A percentile compares a stretch with the other conserved stretches of the same genome.
Conservation (phyloP, 2,113 vertebrate genomes). For the Istiophorus platypterus region DNA sequence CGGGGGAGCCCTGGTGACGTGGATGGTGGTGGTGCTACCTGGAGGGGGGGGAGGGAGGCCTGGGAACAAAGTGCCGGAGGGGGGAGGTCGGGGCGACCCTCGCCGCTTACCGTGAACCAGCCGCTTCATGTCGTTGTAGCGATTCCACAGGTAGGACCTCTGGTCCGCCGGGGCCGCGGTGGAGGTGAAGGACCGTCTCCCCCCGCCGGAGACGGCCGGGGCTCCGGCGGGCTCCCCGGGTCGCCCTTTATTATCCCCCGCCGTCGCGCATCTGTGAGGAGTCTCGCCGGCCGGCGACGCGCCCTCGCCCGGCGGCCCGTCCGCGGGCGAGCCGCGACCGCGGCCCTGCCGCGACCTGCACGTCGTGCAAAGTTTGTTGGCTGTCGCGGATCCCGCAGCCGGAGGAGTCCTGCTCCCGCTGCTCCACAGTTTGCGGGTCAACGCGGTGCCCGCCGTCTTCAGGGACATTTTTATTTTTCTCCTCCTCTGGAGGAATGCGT, state of each 20-base stretch:
- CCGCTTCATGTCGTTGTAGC: conserved; percentile 87
- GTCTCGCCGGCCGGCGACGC: neutral
- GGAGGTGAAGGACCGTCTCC: conserved; percentile 77
- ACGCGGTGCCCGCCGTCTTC: conserved; percentile 26
- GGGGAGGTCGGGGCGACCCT: no score
- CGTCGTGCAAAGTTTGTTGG: conserved; percentile 30
- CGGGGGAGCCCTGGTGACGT: conserved; percentile 24
- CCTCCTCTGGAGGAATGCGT: no score
- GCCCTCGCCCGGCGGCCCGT: conserved; percentile 18
- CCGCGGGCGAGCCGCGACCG: conserved; percentile 23
- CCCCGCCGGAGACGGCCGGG: conserved; percentile 37
- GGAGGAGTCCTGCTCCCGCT: conserved; percentile 51
- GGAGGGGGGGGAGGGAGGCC: no score
- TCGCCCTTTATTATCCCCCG: conserved; percentile 62
- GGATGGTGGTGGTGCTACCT: no score
- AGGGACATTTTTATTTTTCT: conserved; percentile 75
- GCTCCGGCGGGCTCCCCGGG: conserved; percentile 59
- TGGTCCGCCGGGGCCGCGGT: conserved; percentile 72
- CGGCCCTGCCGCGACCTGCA: conserved; percentile 10
- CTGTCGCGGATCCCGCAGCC: neutral
- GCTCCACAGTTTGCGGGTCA: conserved; percentile 59
- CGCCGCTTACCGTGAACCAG: conserved; percentile 86
- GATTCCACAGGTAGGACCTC: conserved; percentile 83
- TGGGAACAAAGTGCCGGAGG: no score
- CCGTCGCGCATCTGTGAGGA: conserved; percentile 40